Conservation (phyloP, 2,113 vertebrate genomes). For the Etheostoma spectabile region DNA sequence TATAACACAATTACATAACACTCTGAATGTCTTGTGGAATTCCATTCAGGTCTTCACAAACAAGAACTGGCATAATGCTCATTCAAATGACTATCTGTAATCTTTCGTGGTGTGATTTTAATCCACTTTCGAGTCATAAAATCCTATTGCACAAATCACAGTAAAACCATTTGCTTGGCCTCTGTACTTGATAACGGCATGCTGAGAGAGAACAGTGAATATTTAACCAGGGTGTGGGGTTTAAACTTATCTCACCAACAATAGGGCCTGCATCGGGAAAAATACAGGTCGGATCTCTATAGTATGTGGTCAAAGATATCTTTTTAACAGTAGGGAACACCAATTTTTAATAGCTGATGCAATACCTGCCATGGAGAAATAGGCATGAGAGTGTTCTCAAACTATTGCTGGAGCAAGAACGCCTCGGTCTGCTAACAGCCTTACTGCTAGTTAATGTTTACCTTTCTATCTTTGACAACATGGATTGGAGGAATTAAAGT, state of each 20-base stretch:
- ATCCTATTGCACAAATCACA: slow-evolving; percentile 62
- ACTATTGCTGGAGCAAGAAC: slow-evolving; percentile 8
- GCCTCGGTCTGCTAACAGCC: slow-evolving; percentile 7
- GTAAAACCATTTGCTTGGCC: slow-evolving; percentile 62
- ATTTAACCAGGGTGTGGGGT: slow-evolving; percentile 74
- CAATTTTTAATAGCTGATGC: not conserved
- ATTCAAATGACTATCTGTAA: slow-evolving; percentile 24
- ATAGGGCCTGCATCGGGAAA: slow-evolving; percentile 1
- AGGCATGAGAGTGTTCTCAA: not conserved
- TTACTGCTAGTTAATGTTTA: slow-evolving; percentile 68
- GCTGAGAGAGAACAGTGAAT: slow-evolving; percentile 57
- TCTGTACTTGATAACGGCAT: slow-evolving; percentile 40
- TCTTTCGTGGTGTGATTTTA: slow-evolving; percentile 40
- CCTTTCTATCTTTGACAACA: slow-evolving; percentile 33
- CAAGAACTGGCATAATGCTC: slow-evolving; percentile 3
- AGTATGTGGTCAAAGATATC: slow-evolving; percentile 21
- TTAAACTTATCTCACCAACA: slow-evolving; percentile 61
- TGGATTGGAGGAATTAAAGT: slow-evolving; percentile 35
- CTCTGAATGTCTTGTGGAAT: not conserved
- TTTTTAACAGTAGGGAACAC: not conserved
- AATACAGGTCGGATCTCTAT: slow-evolving; percentile 20
- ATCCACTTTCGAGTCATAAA: slow-evolving; percentile 38
- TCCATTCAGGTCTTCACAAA: slow-evolving; percentile 23
- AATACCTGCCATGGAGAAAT: not conserved
- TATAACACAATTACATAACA: slow-evolving; percentile 24